Evolutionary conservation across 1,140 invertebrate genomes (phyloP).

Genomic region (Macrobrachium rosenbergii): DNA sequence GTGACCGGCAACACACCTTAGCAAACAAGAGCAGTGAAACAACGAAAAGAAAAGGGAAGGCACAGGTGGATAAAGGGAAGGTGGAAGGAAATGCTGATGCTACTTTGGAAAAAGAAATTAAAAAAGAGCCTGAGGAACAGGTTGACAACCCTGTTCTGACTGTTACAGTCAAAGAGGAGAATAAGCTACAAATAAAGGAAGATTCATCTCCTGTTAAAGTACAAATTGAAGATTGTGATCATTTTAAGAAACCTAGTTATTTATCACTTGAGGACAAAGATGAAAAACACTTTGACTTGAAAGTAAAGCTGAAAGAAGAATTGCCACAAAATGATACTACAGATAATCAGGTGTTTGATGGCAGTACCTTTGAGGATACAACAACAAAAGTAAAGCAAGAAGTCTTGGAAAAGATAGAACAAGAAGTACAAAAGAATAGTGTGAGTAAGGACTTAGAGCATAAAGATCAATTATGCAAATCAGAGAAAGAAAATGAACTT

Average conservation of each 20-base stretch:
- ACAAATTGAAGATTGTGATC: too few species aligned
- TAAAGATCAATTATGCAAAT: neutral
- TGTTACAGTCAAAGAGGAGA: neutral
- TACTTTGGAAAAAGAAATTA: neutral
- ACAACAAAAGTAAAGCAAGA: neutral
- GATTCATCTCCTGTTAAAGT: neutral
- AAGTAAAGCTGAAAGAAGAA: too few species aligned
- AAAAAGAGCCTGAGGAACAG: neutral
- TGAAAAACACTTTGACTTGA: too few species aligned
- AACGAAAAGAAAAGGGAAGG: constrained; percentile 8
- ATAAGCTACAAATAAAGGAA: neutral
- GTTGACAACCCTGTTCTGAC: too few species aligned
- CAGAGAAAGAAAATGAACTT: too few species aligned
- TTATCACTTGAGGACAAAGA: too few species aligned
- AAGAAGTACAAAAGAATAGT: neutral
- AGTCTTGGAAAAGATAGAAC: neutral
- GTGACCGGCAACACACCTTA: neutral
- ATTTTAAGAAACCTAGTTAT: too few species aligned
- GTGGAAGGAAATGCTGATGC: neutral
- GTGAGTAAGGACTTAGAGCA: neutral
- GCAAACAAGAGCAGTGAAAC: neutral
- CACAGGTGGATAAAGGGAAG: neutral
- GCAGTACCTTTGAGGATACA: neutral
- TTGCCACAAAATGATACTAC: neutral
- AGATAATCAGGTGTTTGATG: neutral